A percentile compares a stretch with the other conserved stretches of the same genome.
phyloP scores from a whole-genome alignment of 2,888 invertebrate species.

The Thymelicus lineola region DNA sequence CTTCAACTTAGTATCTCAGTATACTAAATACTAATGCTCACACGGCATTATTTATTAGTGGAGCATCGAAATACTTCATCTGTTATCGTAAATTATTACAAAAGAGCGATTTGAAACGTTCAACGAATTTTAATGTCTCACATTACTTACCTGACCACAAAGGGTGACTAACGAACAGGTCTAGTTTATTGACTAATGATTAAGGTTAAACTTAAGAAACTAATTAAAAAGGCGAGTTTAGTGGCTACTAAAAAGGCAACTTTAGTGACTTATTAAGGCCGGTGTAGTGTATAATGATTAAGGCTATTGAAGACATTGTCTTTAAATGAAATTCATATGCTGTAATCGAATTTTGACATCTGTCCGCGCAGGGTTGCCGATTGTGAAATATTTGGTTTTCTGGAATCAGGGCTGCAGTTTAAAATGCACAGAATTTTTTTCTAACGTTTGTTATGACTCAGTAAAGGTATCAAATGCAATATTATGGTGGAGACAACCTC shows the following conservation, averaged over 20 bases:
- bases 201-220: neutral
- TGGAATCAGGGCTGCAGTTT: too few species aligned
- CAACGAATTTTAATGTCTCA: neutral
- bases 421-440: too few species aligned
- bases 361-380: too few species aligned
- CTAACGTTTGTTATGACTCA: too few species aligned
- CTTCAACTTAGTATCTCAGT: constrained; percentile 10
- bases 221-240: neutral
- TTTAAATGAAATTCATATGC: too few species aligned
- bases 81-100: constrained; percentile 1
- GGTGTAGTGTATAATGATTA: too few species aligned
- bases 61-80: neutral
- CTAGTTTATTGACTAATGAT: constrained; percentile 8
- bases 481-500: too few species aligned
- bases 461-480: too few species aligned
- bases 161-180: neutral
- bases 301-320: too few species aligned
- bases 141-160: neutral
- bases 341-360: too few species aligned
- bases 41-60: neutral
- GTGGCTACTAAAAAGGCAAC: neutral
- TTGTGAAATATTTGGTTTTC: too few species aligned
- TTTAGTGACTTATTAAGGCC: neutral
- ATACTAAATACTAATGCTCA: neutral
- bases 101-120: constrained; percentile 1